Evolutionary conservation across 2,888 invertebrate species (phyloP), one percentile per base, ranked within the genome.

Genomic region (Acrobasis repandana): DNA sequence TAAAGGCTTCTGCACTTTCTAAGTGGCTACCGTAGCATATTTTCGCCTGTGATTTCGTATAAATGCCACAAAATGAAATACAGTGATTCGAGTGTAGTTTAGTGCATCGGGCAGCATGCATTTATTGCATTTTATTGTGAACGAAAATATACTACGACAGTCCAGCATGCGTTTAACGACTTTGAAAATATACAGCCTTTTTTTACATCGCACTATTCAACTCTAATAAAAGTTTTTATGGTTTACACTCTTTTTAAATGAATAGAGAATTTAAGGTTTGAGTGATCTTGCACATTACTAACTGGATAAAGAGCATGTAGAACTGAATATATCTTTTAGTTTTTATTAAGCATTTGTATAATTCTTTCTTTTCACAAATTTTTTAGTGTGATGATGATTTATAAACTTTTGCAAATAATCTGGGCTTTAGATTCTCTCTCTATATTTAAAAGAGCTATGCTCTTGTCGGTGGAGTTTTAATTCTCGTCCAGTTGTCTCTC

Each of bases 111-210:
- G 65, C 65, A 11, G 51, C 67, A 61, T 65, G 68, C 72, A 75
- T 76, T 74, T 77, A 75, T 80, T 66, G 72, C 65, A 63, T 78
- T 82, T 75, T 76, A 79, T 78, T 75, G 73, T 71, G 62, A 60
- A 59, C 65, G 69, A 72, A 28, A 74, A 81, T 77, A 77, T 76
- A 80, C 74, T 76, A 70, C 73, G 73, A 74, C 75, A 74, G 72
- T 68, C 71, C 76, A 73, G 73, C 72, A 70, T 72, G 79, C 66
- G 71, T 66, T 68, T 71, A 74, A 68, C 68, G 73, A 65, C 72
- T 63, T 71, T 76, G 72, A 75, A 79, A 74, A 65, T 73, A 70
- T 68, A 67, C 65, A 57, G 59, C 65, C 65, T 57, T 52, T 63
- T 60, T 59, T 52, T 52, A 8, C 51, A 52, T 14, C n/a, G 43